Evolutionary conservation across 2,888 invertebrate species (phyloP).

Genomic region (Unio pictorum): DNA sequence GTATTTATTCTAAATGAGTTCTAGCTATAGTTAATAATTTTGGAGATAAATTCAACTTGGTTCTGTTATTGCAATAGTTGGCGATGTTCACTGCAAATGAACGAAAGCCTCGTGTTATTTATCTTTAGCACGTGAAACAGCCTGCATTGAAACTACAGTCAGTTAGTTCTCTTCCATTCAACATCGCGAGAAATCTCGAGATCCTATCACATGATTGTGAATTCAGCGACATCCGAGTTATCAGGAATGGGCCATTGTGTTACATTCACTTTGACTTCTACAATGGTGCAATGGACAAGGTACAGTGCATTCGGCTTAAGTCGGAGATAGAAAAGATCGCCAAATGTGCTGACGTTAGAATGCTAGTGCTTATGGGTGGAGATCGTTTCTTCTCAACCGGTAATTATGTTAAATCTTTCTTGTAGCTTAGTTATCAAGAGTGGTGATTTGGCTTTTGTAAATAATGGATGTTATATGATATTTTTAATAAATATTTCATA

Average conservation of each 20-base stretch:
- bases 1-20: too few species aligned
- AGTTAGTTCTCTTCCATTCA: constrained; percentile 3
- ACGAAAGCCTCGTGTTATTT: too few species aligned
- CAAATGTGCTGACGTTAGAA: constrained; percentile 10
- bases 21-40: too few species aligned
- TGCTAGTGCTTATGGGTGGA: constrained; percentile 27
- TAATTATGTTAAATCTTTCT: not conserved
- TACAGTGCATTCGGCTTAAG: constrained; percentile 16
- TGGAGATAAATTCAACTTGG: too few species aligned
- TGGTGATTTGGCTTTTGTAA: too few species aligned
- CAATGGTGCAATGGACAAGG: constrained; percentile 26
- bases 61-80: too few species aligned
- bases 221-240: constrained; percentile 10
- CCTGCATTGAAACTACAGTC: constrained; percentile 13
- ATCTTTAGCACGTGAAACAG: not conserved
- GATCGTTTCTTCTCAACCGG: constrained; percentile 24
- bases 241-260: constrained; percentile 7
- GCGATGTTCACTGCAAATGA: too few species aligned
- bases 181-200: not conserved
- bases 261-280: constrained; percentile 28
- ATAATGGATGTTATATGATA: too few species aligned
- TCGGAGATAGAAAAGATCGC: constrained; percentile 4
- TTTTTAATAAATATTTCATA: too few species aligned
- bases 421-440: too few species aligned
- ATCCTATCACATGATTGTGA: constrained; percentile 9